These are phyloP conservation scores for Diabrotica virgifera DNA, from an alignment of 1,140 invertebrate species.

Conservation along the genomic window DNA sequence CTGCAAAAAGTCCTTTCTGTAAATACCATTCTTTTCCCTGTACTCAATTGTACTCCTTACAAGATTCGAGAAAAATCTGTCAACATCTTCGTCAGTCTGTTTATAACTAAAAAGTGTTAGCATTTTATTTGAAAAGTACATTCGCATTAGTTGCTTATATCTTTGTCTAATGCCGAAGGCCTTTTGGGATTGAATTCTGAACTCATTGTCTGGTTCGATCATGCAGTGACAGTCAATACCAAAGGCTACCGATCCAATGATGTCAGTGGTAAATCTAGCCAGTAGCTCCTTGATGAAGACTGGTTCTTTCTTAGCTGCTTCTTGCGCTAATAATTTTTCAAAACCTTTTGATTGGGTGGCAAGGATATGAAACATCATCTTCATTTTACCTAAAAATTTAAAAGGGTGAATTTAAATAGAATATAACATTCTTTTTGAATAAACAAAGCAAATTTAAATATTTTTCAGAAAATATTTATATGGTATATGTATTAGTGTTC, in stretches of 20 bases:
- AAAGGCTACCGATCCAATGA: slow-evolving; percentile 48
- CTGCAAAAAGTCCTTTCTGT: not conserved
- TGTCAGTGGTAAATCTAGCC: slow-evolving; percentile 61
- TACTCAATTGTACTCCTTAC: not conserved
- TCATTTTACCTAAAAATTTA: slow-evolving; percentile 46
- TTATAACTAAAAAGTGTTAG: not conserved
- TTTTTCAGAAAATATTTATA: no score
- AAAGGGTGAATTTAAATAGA: no score
- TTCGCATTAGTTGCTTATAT: not conserved
- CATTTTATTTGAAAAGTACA: not conserved
- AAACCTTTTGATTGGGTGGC: not conserved
- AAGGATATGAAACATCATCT: slow-evolving; percentile 47
- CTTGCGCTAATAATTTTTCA: not conserved
- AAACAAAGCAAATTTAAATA: no score
- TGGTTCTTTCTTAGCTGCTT: not conserved
- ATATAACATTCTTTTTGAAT: no score
- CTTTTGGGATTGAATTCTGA: not conserved
- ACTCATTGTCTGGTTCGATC: not conserved
- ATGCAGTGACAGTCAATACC: not conserved
- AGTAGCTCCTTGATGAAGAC: slow-evolving; percentile 42
- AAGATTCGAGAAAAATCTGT: not conserved
- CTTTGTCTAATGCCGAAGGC: not conserved
- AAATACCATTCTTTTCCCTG: not conserved
- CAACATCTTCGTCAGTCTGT: not conserved
- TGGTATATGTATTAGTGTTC: no score